Conservation (phyloP, 2,113 vertebrate species). For the Sylvietta virens region DNA sequence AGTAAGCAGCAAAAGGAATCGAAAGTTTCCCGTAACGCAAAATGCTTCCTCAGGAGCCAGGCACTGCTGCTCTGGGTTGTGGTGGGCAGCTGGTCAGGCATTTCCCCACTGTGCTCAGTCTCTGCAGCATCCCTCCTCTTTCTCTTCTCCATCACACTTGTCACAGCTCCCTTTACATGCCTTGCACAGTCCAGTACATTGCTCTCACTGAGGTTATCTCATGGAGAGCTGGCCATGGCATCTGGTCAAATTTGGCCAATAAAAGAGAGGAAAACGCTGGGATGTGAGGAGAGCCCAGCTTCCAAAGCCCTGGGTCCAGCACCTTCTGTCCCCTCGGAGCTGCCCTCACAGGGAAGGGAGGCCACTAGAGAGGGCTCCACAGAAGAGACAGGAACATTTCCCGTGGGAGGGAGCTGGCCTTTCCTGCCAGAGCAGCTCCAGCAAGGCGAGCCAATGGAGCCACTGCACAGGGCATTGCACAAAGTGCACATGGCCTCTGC, state of each 20-base stretch:
- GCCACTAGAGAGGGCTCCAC: background rate
- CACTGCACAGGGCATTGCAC: background rate
- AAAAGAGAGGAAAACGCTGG: background rate
- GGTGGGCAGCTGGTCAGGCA: background rate
- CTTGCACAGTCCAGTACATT: background rate
- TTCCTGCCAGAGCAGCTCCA: background rate
- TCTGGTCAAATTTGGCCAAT: background rate
- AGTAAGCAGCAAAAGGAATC: background rate
- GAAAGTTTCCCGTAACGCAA: accelerated
- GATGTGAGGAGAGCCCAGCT: background rate
- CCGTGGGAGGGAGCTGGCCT: background rate
- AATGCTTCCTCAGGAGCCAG: background rate
- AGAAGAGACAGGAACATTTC: background rate
- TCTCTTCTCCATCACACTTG: background rate
- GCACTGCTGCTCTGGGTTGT: background rate
- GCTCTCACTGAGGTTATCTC: background rate
- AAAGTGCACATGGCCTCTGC: background rate
- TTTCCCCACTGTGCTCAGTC: background rate
- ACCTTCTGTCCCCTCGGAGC: background rate
- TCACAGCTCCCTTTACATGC: background rate
- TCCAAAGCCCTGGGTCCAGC: background rate
- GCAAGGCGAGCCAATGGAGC: background rate
- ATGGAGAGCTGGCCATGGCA: background rate
- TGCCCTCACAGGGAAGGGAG: background rate
- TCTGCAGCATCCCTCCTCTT: background rate